phyloP scores from a whole-genome alignment of 1,140 invertebrate genomes.

The Agrypnia vestita region DNA sequence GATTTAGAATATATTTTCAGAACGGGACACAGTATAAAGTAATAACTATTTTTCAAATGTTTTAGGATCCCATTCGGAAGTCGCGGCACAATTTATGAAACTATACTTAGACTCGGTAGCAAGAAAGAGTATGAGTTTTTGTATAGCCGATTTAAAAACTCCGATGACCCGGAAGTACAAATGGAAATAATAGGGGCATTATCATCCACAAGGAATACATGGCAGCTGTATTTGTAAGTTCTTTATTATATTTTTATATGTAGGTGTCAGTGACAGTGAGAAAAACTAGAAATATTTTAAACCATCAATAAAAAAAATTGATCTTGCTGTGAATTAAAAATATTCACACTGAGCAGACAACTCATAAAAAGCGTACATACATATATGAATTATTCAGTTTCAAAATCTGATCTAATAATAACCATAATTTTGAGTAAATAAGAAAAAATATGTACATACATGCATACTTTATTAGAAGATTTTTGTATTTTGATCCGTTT shows the following conservation, averaged over 20 bases:
- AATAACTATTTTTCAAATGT: conserved; percentile 19
- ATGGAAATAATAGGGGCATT: conserved; percentile 53
- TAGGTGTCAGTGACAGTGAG: not conserved
- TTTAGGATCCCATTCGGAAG: conserved; percentile 81
- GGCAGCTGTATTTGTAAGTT: conserved; percentile 57
- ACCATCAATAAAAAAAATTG: too few relatives aligned
- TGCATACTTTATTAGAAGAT: too few relatives aligned
- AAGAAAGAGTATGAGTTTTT: conserved; percentile 85
- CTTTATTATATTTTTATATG: not conserved
- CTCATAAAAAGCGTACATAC: too few relatives aligned
- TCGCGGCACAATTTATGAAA: conserved; percentile 80
- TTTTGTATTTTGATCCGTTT: not conserved
- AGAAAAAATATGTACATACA: too few relatives aligned
- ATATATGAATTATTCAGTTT: too few relatives aligned
- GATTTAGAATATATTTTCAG: too few relatives aligned
- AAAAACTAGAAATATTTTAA: too few relatives aligned
- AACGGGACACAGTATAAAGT: too few relatives aligned
- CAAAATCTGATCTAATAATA: too few relatives aligned
- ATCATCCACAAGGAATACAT: conserved; percentile 51
- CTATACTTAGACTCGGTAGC: conserved; percentile 79
- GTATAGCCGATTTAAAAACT: conserved; percentile 75
- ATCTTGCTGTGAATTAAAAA: too few relatives aligned
- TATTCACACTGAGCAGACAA: too few relatives aligned
- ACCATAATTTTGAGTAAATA: too few relatives aligned
- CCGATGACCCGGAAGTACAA: conserved; percentile 56